Percentiles rank a stretch among this genome's conserved stretches.
These are phyloP conservation scores for Spodoptera frugiperda DNA, from an alignment of 1,140 invertebrate species.

Conservation along the genomic window DNA sequence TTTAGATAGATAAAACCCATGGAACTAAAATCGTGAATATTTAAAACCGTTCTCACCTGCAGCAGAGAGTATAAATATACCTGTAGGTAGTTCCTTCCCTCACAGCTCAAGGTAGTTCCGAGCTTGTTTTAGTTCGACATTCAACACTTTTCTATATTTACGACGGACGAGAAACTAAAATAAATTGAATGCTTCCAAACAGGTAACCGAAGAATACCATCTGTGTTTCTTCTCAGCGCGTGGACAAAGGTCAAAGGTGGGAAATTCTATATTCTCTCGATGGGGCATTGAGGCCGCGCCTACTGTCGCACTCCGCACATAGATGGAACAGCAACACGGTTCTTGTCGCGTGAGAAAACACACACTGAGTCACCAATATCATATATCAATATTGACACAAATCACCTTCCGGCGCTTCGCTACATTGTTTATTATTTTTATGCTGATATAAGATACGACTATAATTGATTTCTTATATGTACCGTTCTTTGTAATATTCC, in stretches of 20 bases:
- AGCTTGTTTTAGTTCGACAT: slow-evolving; percentile 10
- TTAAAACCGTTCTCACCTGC: too few species aligned
- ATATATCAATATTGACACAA: not conserved
- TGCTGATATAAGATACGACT: too few species aligned
- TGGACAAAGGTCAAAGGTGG: slow-evolving; percentile 10
- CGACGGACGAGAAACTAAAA: not conserved
- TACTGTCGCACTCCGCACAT: not conserved
- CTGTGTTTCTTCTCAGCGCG: slow-evolving; percentile 13
- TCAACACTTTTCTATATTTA: slow-evolving; percentile 18
- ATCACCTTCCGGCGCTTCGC: not conserved
- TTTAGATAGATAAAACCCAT: too few species aligned
- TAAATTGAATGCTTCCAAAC: slow-evolving; percentile 16
- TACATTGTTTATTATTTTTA: not conserved
- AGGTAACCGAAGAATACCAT: slow-evolving; percentile 23
- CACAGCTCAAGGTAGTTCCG: not conserved
- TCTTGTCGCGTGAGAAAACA: slow-evolving; percentile 4
- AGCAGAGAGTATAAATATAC: too few species aligned
- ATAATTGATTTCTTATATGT: too few species aligned
- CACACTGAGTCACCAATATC: not conserved
- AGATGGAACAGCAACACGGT: not conserved
- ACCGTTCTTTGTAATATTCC: too few species aligned
- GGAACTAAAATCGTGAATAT: too few species aligned
- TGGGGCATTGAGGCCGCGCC: not conserved
- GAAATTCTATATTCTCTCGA: slow-evolving; percentile 17
- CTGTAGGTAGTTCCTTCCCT: not conserved